A percentile compares a stretch with the other conserved stretches of the same genome.
Conservation (phyloP, 2,113 vertebrate genomes). For the Piprites chloris region DNA sequence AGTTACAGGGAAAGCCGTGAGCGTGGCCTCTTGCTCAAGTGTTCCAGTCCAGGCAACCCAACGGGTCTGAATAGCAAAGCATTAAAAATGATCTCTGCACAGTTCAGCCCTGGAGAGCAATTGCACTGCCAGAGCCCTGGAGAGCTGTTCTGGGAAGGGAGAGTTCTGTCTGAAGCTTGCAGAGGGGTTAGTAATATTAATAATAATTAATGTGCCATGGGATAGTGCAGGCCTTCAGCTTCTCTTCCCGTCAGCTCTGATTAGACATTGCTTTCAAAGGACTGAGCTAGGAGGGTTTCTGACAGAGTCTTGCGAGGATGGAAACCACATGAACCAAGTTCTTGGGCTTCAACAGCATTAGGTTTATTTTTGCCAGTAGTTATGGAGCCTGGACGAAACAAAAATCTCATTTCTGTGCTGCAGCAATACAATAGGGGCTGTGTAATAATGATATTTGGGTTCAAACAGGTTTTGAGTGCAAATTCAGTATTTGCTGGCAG, state of each 20-base stretch:
- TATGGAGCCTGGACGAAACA: not conserved
- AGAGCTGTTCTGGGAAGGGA: not conserved
- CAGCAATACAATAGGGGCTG: not conserved
- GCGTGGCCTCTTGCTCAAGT: not conserved
- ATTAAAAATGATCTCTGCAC: not conserved
- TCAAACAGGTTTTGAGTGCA: not conserved
- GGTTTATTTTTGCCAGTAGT: not conserved
- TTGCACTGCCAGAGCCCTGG: not conserved
- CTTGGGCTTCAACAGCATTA: not conserved
- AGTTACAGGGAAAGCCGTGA: not conserved
- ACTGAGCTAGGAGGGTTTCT: not conserved
- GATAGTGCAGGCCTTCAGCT: not conserved
- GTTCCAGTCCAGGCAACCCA: not conserved
- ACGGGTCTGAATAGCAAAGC: not conserved
- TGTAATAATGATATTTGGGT: fast-evolving
- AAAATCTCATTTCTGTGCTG: not conserved
- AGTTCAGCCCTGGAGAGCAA: not conserved
- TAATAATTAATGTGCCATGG: not conserved
- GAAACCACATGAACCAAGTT: not conserved
- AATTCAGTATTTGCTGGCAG: not conserved
- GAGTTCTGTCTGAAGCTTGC: not conserved
- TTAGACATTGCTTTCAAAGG: not conserved
- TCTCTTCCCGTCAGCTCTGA: not conserved
- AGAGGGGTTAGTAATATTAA: not conserved
- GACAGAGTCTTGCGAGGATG: not conserved